Conservation (phyloP, 2,113 vertebrate species). For the Colinus virginianus region DNA sequence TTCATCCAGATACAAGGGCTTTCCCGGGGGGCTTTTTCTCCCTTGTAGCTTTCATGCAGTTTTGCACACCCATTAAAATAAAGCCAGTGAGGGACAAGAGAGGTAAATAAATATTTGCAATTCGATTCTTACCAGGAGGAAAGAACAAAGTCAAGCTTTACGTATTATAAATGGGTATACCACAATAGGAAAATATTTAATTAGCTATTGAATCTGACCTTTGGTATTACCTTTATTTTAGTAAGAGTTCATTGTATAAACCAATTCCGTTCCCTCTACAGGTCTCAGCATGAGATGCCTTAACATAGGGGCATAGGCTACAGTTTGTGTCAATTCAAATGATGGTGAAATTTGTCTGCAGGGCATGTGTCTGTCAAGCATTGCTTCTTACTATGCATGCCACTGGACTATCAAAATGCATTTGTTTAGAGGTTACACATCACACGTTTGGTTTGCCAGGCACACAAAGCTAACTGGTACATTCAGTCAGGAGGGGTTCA, state of each 20-base stretch:
- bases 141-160: slow-evolving; percentile 35
- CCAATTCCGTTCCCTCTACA: slow-evolving; percentile 1
- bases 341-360: slow-evolving; percentile 4
- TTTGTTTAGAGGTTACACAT: neutral
- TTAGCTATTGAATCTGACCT: neutral
- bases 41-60: slow-evolving; percentile 14
- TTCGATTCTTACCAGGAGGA: slow-evolving; percentile 37
- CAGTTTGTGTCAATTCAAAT: neutral
- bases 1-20: slow-evolving; percentile 48
- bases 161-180: neutral
- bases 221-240: neutral
- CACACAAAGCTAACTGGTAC: neutral
- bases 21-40: slow-evolving; percentile 20
- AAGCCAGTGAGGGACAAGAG: slow-evolving; percentile 25
- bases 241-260: neutral
- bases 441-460: neutral
- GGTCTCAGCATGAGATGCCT: neutral
- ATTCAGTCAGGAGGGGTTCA: neutral
- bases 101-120: slow-evolving; percentile 61
- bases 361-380: neutral
- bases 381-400: neutral
- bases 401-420: neutral
- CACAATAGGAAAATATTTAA: slow-evolving; percentile 42
- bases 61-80: slow-evolving; percentile 45
- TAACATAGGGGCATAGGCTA: neutral